These are phyloP conservation scores for Portunus trituberculatus DNA, from an alignment of 1,140 invertebrate genomes.

Conservation along the genomic window DNA sequence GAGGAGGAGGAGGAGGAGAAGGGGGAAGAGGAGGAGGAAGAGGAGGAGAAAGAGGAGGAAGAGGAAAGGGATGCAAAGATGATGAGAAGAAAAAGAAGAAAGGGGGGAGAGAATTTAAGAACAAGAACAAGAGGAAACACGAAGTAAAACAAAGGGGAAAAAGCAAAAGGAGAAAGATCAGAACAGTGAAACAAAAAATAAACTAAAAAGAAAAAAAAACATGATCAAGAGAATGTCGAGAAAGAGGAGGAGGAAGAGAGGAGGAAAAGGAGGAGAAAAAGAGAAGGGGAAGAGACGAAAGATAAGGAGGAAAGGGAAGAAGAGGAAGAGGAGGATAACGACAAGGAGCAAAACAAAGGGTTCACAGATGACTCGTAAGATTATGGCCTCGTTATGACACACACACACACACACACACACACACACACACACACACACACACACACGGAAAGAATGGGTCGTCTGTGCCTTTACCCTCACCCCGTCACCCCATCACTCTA, in stretches of 20 bases:
- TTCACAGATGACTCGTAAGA: not conserved
- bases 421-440: slow-evolving; percentile 4
- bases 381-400: not conserved
- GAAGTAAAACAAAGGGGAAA: no score
- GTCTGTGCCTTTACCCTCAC: no score
- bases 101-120: no score
- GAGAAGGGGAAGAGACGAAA: not conserved
- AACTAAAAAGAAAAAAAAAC: not conserved
- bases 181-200: no score
- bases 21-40: not conserved
- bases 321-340: not conserved
- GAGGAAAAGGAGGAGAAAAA: not conserved
- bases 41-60: not conserved
- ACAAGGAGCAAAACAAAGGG: not conserved
- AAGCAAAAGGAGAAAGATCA: no score
- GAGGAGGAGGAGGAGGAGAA: no score
- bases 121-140: no score
- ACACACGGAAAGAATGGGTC: not conserved
- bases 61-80: no score
- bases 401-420: slow-evolving; percentile 3
- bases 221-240: not conserved
- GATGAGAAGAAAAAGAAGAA: no score
- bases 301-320: not conserved
- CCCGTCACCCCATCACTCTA: no score
- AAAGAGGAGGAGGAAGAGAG: not conserved